Evolutionary conservation across 2,113 vertebrate species (phyloP).

Genomic region (Pangasianodon hypophthalmus): DNA sequence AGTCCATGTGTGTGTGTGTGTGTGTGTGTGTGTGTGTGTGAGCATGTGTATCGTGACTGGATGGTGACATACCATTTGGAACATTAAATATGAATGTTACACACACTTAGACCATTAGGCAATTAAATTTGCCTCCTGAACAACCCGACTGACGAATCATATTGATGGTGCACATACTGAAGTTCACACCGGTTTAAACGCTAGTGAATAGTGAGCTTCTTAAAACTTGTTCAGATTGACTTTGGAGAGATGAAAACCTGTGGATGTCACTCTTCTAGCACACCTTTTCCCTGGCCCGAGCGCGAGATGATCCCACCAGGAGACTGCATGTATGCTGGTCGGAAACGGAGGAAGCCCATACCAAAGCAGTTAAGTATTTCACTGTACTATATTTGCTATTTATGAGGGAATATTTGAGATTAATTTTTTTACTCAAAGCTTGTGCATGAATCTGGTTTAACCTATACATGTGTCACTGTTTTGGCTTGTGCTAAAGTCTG

Average conservation of each 20-base stretch:
- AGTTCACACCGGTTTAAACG: not conserved
- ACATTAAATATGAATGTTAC: not conserved
- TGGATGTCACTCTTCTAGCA: conserved; percentile 59
- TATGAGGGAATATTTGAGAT: not conserved
- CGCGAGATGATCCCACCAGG: conserved; percentile 88
- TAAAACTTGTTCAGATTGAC: not conserved
- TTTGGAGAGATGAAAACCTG: not conserved
- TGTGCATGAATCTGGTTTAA: not conserved
- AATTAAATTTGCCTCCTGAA: not conserved
- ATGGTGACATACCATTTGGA: not conserved
- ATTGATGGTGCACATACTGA: not conserved
- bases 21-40: not conserved
- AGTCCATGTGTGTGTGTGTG: not conserved
- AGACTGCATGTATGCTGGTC: conserved; percentile 92
- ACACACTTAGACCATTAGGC: too few relatives aligned
- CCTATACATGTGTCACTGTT: not conserved
- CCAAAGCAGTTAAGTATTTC: conserved; percentile 90
- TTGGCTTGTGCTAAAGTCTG: not conserved
- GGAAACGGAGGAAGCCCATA: conserved; percentile 91
- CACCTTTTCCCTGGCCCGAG: conserved; percentile 77
- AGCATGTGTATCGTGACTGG: not conserved
- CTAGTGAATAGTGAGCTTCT: not conserved
- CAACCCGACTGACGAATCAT: not conserved
- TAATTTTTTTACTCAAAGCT: not conserved
- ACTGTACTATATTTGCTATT: not conserved